Evolutionary conservation across 1,140 invertebrate species (phyloP), one percentile per base, ranked within the genome.

Genomic region (Bombus picipes): DNA sequence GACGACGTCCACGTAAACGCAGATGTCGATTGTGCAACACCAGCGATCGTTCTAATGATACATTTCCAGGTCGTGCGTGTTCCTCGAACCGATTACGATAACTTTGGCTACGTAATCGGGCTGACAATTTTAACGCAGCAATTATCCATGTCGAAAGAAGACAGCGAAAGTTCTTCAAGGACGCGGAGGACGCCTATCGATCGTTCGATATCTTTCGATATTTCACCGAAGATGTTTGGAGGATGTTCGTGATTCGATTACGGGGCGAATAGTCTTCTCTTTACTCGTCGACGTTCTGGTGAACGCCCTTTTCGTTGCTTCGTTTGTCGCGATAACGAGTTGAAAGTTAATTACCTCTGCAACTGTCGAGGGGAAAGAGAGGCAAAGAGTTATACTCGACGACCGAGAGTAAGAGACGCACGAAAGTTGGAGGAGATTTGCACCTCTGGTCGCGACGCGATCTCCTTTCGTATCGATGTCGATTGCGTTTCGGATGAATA

Each of bases 341-440:
- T 34, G 81, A 78, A 78, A 84, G 74, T 84, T 84, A 84, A 84
- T 84, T 83, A 77, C n/a, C 65, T 37, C 22, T 41, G 66, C 74
- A 57, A 83, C 47, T 57, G 62, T 34, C 18, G 10, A n/a, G 34
- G 25, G 12, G 59, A 9, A 73, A 15, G 71, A n/a, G 70, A 15
- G 12, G 37, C 8, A 53, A 53, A 53, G 47, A 53, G 18, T n/a
- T 41, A 41, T 39, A 37, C 39, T 18, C 18, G 22, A 39, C 18
- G 22, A 59, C 10, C 10, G 32, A 15, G 25, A 22, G 37, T 2
- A 28, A 28, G 53, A 76, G 22, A 59, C 53, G 57, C 43, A 34
- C 47, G n/a, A n/a, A 37, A 76, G 39, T 73, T 43, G 1, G 12
- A 71, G 41, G 13, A 47, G 41, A 28, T 32, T 70, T 37, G 8